phyloP scores from a whole-genome alignment of 2,888 invertebrate species.

The Rotaria magnacalcarata region DNA sequence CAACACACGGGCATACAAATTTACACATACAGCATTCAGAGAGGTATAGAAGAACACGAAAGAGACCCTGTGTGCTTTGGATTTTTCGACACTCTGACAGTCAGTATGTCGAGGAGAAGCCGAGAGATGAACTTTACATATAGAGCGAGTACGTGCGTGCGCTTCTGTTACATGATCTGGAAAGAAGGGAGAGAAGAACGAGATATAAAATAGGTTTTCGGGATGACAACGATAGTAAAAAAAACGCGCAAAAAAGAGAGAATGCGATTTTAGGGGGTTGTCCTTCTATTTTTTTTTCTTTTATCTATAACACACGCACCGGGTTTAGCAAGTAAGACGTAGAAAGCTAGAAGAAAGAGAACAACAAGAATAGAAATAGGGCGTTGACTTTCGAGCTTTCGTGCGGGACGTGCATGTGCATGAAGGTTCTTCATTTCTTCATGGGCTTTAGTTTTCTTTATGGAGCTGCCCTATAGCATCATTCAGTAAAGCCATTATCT shows the following conservation, averaged over 20 bases:
- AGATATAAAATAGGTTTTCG: neutral
- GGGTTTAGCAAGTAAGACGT: slow-evolving; percentile 9
- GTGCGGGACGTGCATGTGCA: neutral
- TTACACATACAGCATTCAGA: neutral
- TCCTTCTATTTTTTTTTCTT: slow-evolving; percentile 20
- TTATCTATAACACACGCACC: slow-evolving; percentile 11
- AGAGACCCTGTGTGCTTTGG: neutral
- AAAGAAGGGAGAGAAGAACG: slow-evolving; percentile 1
- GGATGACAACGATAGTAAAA: slow-evolving; percentile 12
- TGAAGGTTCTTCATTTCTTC: slow-evolving; percentile 3
- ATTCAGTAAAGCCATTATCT: neutral
- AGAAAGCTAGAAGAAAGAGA: slow-evolving; percentile 18
- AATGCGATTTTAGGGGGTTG: slow-evolving; percentile 5
- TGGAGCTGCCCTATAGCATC: neutral
- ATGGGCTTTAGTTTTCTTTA: neutral
- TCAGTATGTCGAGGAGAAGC: neutral
- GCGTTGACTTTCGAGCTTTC: slow-evolving; percentile 1
- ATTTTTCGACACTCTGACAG: neutral
- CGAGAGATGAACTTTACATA: slow-evolving; percentile 1
- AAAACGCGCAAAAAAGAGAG: neutral
- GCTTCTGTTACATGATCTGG: slow-evolving; percentile 12
- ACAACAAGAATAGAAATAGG: slow-evolving; percentile 6
- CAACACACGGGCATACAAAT: neutral
- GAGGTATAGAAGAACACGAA: slow-evolving; percentile 21
- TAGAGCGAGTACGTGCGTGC: neutral